Conservation (phyloP, 64 coral and sea anemone genomes). For the Pocillopora damicornis region DNA sequence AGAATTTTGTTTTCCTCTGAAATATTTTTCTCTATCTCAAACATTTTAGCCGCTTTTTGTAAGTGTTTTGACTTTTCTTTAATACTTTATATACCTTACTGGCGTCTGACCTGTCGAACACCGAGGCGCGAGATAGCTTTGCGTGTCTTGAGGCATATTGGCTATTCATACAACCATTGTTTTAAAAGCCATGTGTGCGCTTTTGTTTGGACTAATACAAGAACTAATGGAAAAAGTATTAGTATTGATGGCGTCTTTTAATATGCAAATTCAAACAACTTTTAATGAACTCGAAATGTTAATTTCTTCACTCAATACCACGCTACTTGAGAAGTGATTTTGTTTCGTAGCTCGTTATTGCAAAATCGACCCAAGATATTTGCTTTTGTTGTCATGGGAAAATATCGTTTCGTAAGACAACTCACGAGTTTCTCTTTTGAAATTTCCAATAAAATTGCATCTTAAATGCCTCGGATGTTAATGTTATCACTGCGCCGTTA, state of each 20-base stretch:
- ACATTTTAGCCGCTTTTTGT: not conserved
- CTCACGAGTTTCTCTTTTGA: not conserved
- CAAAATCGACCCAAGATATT: not conserved
- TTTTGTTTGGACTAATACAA: constrained; percentile 19
- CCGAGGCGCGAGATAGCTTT: not conserved
- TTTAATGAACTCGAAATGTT: constrained; percentile 40
- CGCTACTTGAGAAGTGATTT: constrained; percentile 21
- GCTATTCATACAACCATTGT: constrained; percentile 3
- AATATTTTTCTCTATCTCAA: not conserved
- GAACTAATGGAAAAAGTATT: constrained; percentile 32
- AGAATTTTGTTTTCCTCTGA: not conserved
- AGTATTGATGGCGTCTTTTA: constrained; percentile 9
- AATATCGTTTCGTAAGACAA: not conserved
- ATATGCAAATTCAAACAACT: constrained; percentile 44
- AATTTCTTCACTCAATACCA: constrained; percentile 1
- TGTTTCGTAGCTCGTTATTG: not conserved
- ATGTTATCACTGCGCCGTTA: not conserved
- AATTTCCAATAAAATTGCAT: not conserved
- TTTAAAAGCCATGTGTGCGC: constrained; percentile 22
- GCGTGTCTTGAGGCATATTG: constrained; percentile 7
- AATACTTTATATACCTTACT: not conserved
- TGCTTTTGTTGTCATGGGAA: constrained; percentile 5
- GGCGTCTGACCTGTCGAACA: not conserved
- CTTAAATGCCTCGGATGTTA: not conserved
- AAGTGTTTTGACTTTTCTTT: not conserved